Base-by-base conservation (phyloP, 1,140 invertebrate species). In the Penaeus japonicus region DNA sequence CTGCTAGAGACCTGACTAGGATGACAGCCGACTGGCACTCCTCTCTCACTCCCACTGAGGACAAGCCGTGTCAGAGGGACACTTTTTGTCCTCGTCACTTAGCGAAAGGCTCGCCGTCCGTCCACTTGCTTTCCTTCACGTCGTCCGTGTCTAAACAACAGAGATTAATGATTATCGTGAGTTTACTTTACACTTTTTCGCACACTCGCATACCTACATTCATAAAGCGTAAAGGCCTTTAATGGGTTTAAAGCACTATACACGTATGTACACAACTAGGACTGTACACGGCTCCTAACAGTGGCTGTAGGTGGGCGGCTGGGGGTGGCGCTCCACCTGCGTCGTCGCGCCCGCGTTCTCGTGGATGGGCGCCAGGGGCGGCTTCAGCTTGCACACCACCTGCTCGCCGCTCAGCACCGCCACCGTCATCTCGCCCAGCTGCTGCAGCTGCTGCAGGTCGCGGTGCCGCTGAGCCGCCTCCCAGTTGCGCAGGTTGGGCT, bases 371-470 rank as follows among this genome's bases (percentile, higher is more conserved):
- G 90, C 89, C 39, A 90, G 55, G 1, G 90, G 90, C 32, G 96
- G 96, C 92, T 96, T 96, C 78, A 97, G 92, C 91, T 96, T 96
- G 92, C 96, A 96, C 20, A 96, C 96, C 53, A 97, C 96, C 89
- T 96, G 96, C 91, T 96, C 96, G 1, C 96, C 96, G 92, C 96
- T 96, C 22, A 97, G 93, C 2, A 97, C 96, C 2, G 96, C 96
- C 10, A 96, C 96, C 92, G 96, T 94, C 93, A 94, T 89, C 84
- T 90, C 90, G 10, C 89, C 88, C 54, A 89, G 70, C 47, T 90
- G 89, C 55, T 89, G 90, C 15, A 90, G 85, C 35, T 90, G 90
- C 55, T 90, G 88, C 83, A 89, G 81, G 81, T 89, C 89, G 59
- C 89, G 57, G 47, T 90, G 88, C 70, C 87, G 47, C 78, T 89